Evolutionary conservation across 2,888 invertebrate genomes (phyloP).

Genomic region (Nephrotoma guestfalica): DNA sequence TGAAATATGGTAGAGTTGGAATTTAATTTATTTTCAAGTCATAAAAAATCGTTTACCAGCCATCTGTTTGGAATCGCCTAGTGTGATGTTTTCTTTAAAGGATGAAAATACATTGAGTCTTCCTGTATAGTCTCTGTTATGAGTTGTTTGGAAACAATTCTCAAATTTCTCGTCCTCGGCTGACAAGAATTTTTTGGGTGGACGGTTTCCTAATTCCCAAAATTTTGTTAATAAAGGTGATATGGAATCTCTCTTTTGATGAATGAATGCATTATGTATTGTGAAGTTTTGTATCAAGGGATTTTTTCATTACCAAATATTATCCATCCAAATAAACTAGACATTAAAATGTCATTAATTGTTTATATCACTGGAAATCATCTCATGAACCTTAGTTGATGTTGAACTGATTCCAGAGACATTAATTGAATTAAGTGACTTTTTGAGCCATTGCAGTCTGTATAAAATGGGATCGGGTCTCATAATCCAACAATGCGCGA

Average conservation of each 20-base stretch:
- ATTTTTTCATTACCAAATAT: not conserved
- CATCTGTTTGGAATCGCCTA: constrained; percentile 4
- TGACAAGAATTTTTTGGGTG: constrained; percentile 6
- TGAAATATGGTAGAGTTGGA: constrained; percentile 12
- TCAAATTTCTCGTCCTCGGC: constrained; percentile 12
- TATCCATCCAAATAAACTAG: not conserved
- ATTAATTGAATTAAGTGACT: too few species aligned
- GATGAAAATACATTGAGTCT: constrained; percentile 13
- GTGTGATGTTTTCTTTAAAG: constrained; percentile 9
- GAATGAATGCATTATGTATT: not conserved
- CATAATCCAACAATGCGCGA: too few species aligned
- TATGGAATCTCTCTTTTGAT: not conserved
- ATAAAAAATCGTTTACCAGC: constrained; percentile 11
- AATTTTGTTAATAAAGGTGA: constrained; percentile 6
- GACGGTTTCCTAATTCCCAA: constrained; percentile 13
- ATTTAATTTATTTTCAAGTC: constrained; percentile 13
- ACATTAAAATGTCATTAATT: not conserved
- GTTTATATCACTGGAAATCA: not conserved
- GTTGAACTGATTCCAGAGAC: too few species aligned
- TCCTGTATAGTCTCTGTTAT: constrained; percentile 7
- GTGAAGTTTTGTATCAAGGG: not conserved
- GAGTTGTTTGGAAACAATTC: constrained; percentile 12
- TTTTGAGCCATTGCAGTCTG: too few species aligned
- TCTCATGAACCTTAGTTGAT: too few species aligned
- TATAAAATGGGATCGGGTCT: too few species aligned